Percentiles rank a stretch among this genome's conserved stretches.
These are phyloP conservation scores for Porites evermanni DNA, from an alignment of 92 coral and sea anemone genomes.

Conservation along the genomic window DNA sequence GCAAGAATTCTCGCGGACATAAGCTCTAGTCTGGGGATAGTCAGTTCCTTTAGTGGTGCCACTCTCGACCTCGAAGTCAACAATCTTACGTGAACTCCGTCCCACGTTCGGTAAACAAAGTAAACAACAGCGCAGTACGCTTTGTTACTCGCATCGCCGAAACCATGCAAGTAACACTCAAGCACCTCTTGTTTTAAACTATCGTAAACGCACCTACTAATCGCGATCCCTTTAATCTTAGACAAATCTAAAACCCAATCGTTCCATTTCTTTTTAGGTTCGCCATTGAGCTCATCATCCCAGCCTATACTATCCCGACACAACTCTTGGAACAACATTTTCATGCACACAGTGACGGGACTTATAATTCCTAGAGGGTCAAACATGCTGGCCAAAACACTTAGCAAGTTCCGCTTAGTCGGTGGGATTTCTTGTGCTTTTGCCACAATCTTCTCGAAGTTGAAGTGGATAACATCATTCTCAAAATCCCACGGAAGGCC, in stretches of 20 bases:
- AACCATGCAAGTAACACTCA: conserved; percentile 48
- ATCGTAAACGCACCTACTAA: conserved; percentile 36
- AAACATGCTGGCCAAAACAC: conserved; percentile 42
- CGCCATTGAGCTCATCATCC: conserved; percentile 42
- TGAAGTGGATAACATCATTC: conserved; percentile 31
- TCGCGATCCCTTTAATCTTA: conserved; percentile 4
- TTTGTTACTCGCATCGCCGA: conserved; percentile 52
- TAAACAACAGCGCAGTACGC: conserved; percentile 67
- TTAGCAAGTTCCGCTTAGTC: conserved; percentile 38
- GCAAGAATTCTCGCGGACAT: conserved; percentile 66
- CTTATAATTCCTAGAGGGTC: conserved; percentile 57
- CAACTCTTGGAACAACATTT: conserved; percentile 50
- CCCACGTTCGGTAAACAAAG: conserved; percentile 9
- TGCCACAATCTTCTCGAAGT: conserved; percentile 14
- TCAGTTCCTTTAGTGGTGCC: conserved; percentile 60
- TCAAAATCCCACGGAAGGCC: conserved; percentile 50
- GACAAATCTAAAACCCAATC: conserved; percentile 49
- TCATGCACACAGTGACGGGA: conserved; percentile 42
- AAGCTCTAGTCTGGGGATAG: conserved; percentile 67
- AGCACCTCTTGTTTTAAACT: conserved; percentile 23
- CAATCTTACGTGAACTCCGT: conserved; percentile 22
- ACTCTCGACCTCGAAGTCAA: conserved; percentile 68
- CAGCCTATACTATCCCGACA: conserved; percentile 40
- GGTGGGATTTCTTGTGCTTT: not conserved
- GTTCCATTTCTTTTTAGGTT: not conserved